phyloP scores from a whole-genome alignment of 2,888 invertebrate species.

The Tinea trinotella region DNA sequence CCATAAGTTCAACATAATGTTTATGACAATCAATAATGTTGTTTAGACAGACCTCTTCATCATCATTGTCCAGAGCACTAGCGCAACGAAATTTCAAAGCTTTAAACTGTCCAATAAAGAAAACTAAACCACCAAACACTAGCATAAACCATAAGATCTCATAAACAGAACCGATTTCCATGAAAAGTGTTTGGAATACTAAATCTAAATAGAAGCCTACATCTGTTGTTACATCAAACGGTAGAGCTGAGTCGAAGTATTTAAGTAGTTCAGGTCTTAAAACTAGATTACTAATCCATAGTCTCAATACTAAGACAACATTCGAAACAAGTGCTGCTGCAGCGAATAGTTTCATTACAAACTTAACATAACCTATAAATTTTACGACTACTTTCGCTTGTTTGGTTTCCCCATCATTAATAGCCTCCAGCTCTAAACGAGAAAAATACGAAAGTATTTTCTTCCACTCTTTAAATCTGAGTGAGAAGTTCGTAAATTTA shows the following conservation, averaged over 20 bases:
- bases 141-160: neutral
- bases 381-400: neutral
- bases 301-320: neutral
- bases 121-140: neutral
- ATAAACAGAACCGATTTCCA: neutral
- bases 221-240: neutral
- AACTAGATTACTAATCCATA: neutral
- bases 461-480: neutral
- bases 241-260: neutral
- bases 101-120: constrained; percentile 7
- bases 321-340: neutral
- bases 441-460: neutral
- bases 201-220: constrained; percentile 1
- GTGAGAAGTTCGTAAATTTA: neutral
- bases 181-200: neutral
- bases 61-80: constrained; percentile 27
- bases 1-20: constrained; percentile 25
- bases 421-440: neutral
- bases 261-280: neutral
- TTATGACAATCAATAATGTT: constrained; percentile 41
- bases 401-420: neutral
- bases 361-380: neutral
- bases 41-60: constrained; percentile 27
- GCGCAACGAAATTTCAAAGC: neutral
- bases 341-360: neutral